Evolutionary conservation across 2,888 invertebrate genomes (phyloP).

Genomic region (Ophioninae sp.): DNA sequence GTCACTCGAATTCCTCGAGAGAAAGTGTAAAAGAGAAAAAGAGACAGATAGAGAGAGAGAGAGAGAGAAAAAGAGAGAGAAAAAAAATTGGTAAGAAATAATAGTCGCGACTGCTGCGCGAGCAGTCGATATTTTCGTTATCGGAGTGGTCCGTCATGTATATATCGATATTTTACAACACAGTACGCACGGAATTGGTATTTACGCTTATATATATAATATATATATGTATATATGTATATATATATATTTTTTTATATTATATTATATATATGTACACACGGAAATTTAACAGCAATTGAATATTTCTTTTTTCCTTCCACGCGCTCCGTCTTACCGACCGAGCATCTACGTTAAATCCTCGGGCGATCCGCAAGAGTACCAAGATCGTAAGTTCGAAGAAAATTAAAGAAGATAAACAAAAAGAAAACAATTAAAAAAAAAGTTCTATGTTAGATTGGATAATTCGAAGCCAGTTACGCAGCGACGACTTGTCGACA

Average conservation of each 20-base stretch:
- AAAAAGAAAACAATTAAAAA: background rate
- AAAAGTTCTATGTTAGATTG: conserved; percentile 10
- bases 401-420: conserved; percentile 1
- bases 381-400: conserved; percentile 4
- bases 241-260: no score
- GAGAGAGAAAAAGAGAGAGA: conserved; percentile 29
- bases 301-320: conserved; percentile 16
- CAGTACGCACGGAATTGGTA: conserved; percentile 46
- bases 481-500: no score
- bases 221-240: no score
- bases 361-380: conserved; percentile 5
- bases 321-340: conserved; percentile 21
- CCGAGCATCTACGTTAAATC: conserved; percentile 7
- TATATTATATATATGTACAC: conserved; percentile 48
- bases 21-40: background rate
- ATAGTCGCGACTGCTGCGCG: conserved; percentile 41
- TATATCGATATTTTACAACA: conserved; percentile 50
- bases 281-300: conserved; percentile 27
- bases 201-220: conserved; percentile 57
- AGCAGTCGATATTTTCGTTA: conserved; percentile 50
- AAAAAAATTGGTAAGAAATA: conserved; percentile 18
- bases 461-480: no score
- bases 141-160: conserved; percentile 50
- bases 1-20: background rate
- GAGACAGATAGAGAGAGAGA: background rate